Evolutionary conservation across 2,113 vertebrate species (phyloP).

Genomic region (Colossoma macropomum): DNA sequence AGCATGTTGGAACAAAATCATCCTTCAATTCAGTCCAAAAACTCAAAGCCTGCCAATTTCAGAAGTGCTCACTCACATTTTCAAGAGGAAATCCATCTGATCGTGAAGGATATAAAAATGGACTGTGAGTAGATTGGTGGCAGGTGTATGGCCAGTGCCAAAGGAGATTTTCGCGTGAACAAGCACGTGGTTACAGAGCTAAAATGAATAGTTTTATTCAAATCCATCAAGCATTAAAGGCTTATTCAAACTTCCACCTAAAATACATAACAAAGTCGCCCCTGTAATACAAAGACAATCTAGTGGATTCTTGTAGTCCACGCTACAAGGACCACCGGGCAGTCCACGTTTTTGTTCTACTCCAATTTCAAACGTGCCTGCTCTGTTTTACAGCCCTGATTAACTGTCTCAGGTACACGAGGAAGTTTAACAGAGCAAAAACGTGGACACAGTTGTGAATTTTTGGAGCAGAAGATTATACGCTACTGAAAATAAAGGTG

Average conservation of each 20-base stretch:
- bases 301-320: neutral
- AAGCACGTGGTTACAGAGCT: neutral
- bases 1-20: neutral
- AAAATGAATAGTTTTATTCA: conserved; percentile 18
- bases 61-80: neutral
- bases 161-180: neutral
- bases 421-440: neutral
- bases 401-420: neutral
- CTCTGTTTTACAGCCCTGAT: neutral
- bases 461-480: no score
- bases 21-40: neutral
- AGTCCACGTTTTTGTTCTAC: neutral
- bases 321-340: neutral
- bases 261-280: neutral
- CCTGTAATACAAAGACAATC: neutral
- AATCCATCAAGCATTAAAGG: neutral
- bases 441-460: no score
- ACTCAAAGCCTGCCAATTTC: neutral
- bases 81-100: neutral
- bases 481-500: neutral
- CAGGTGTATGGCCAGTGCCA: neutral
- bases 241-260: neutral
- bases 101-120: neutral
- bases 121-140: neutral
- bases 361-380: neutral